Base-by-base conservation (phyloP, 2,113 vertebrate genomes). In the Pithys albifrons region DNA sequence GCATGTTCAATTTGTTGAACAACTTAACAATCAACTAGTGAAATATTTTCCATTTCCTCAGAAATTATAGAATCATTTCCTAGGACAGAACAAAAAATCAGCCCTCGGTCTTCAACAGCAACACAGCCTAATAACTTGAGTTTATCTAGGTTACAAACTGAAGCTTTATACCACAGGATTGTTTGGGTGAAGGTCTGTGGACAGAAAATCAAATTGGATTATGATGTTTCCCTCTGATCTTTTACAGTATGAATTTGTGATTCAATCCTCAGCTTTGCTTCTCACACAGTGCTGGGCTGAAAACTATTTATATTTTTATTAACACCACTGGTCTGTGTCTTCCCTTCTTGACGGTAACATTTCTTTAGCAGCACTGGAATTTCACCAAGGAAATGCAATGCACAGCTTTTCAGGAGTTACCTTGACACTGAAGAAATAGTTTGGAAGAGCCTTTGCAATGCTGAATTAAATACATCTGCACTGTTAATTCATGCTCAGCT, bases 121-220 rank as follows among this genome's bases (percentile, higher is more conserved):
- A 61, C 66, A n/a, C 46, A 76, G 33, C 37, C 81, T 89, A 89
- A 89, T 87, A 91, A 92, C 93, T 33, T 73, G 85, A 59, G 71
- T 94, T 92, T 91, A 83, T 91, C 94, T 85, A 41, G 80, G 76
- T 69, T 89, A 93, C 84, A 87, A 95, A 91, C 57, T 85, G 77
- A 84, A 94, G 81, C 81, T 94, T 93, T 85, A 43, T 83, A 77
- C 77, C 81, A 54, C 83, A 58, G 61, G 61, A 94, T 94, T 92
- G 93, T 94, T 92, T 89, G 86, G 76, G 57, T 69, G 80, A 95
- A 91, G 91, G 69, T 89, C 86, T 95, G 95, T 49, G 73, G 96
- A 94, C 93, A 96, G 96, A 95, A 96, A 96, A 96, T 96, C 95
- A 97, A 93, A 96, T 86, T 92, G 91, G 88, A 96, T 95, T 93